Evolutionary conservation across 2,888 invertebrate species (phyloP).

Genomic region (Spatulosminthurus flaviceps): DNA sequence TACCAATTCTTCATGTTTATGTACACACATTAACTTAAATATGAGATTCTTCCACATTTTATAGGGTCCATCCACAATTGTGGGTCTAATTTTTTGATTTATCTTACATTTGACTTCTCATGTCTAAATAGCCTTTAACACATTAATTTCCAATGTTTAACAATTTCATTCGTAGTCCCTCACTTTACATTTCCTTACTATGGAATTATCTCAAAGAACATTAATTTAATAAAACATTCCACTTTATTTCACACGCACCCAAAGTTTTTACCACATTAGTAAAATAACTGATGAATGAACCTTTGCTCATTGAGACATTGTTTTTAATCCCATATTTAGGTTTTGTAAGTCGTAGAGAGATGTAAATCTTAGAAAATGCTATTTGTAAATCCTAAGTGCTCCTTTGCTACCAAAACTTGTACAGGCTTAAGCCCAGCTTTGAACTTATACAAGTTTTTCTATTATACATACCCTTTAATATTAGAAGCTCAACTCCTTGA

Average conservation of each 20-base stretch:
- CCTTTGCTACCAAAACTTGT: neutral
- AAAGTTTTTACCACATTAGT: too few species aligned
- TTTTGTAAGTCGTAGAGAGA: neutral
- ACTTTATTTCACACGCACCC: too few species aligned
- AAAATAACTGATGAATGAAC: neutral
- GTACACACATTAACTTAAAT: neutral
- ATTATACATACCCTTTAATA: neutral
- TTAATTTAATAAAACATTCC: too few species aligned
- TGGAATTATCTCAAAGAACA: too few species aligned
- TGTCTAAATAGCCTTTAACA: too few species aligned
- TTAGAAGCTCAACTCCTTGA: too few species aligned
- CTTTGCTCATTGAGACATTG: neutral
- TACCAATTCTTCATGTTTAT: neutral
- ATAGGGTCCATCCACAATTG: neutral
- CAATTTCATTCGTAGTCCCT: too few species aligned
- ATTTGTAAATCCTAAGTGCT: constrained; percentile 11
- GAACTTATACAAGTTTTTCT: too few species aligned
- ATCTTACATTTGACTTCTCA: too few species aligned
- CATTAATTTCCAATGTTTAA: too few species aligned
- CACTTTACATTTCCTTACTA: too few species aligned
- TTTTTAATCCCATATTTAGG: constrained; percentile 9
- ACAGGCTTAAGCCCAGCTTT: neutral
- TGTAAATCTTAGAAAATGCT: neutral
- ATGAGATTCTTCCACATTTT: neutral
- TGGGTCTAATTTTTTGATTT: neutral